These are phyloP conservation scores for Scaptomyza graminum DNA, from an alignment of 1,140 invertebrate genomes.

Conservation along the genomic window DNA sequence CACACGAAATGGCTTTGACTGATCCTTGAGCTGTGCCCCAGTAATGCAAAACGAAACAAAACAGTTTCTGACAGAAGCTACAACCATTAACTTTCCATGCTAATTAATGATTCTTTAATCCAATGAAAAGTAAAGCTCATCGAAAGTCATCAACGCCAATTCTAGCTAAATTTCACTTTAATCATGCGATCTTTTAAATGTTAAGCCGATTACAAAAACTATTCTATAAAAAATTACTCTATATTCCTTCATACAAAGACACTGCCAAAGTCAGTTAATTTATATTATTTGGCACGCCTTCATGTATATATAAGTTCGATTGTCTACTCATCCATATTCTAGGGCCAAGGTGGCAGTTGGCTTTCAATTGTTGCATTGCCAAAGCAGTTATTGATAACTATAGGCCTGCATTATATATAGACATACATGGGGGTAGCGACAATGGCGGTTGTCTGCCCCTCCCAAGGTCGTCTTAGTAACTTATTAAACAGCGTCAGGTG, in stretches of 20 bases:
- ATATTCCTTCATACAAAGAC: conserved; percentile 28
- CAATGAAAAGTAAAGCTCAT: too few relatives aligned
- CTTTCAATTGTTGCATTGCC: conserved; percentile 60
- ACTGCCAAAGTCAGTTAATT: conserved; percentile 67
- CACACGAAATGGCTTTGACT: conserved; percentile 36
- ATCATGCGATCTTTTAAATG: too few relatives aligned
- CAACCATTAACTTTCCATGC: conserved; percentile 52
- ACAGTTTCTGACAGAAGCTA: conserved; percentile 32
- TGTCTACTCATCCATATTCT: conserved; percentile 24
- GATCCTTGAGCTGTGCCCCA: conserved; percentile 61
- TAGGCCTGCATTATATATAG: conserved; percentile 32
- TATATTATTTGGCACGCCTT: conserved; percentile 57
- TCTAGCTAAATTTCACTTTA: too few relatives aligned
- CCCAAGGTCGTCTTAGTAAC: conserved; percentile 19
- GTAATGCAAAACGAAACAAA: conserved; percentile 29
- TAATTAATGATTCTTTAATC: neutral
- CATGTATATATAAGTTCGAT: neutral
- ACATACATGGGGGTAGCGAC: conserved; percentile 21
- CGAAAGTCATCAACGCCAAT: too few relatives aligned
- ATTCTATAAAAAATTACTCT: too few relatives aligned
- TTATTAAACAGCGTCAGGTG: conserved; percentile 15
- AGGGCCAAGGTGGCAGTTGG: conserved; percentile 64
- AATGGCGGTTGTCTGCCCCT: conserved; percentile 22
- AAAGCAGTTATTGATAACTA: conserved; percentile 32
- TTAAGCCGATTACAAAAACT: too few relatives aligned